Conservation (phyloP, 2,888 invertebrate species). For the Acleris laterana region DNA sequence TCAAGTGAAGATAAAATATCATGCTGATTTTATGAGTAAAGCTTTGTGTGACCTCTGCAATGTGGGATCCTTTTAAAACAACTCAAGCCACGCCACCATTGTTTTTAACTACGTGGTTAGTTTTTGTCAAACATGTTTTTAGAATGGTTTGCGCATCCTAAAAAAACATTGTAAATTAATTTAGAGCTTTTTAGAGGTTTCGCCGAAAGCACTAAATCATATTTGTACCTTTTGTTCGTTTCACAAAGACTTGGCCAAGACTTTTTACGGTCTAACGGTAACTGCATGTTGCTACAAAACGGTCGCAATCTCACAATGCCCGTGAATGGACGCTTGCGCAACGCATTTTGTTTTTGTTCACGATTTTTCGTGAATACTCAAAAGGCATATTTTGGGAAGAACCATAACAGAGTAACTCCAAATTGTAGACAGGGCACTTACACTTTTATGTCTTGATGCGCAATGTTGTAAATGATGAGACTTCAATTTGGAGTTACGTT, state of each 20-base stretch:
- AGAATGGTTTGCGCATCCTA: not conserved
- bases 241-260: conserved; percentile 66
- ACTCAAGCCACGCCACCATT: not conserved
- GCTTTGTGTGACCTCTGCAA: not conserved
- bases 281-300: conserved; percentile 64
- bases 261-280: conserved; percentile 69
- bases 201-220: conserved; percentile 69
- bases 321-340: conserved; percentile 74
- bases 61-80: not conserved
- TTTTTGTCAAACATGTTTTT: conserved; percentile 7
- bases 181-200: conserved; percentile 19
- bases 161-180: conserved; percentile 34
- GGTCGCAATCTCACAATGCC: conserved; percentile 62
- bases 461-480: no score
- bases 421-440: no score
- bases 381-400: conserved; percentile 46
- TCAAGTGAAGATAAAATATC: not conserved
- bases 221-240: conserved; percentile 66
- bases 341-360: conserved; percentile 71
- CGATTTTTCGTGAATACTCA: conserved; percentile 68
- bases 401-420: no score
- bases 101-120: conserved; percentile 10
- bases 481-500: no score
- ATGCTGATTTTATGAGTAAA: not conserved
- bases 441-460: no score